Base-by-base conservation (phyloP, 2,888 invertebrate genomes). In the Nemurella pictetii region DNA sequence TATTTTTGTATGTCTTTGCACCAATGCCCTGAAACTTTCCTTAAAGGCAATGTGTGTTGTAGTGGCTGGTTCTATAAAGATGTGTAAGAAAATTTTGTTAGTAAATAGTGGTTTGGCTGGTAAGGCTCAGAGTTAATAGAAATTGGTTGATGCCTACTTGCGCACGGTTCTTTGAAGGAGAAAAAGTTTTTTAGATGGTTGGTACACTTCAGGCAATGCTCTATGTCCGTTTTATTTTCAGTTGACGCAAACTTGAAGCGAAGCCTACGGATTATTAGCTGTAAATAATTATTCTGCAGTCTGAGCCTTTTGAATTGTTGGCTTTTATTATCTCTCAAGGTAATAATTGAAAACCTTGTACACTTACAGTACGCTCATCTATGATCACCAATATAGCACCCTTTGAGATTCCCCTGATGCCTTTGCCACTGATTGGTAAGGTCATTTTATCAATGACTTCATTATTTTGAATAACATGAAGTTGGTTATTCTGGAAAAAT, bases 171-270 rank as follows among this genome's bases (percentile, higher is more conserved):
- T 30, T 73, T 30, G 12, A 80, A 28, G n/a, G 28, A n/a, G 5
- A 84, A 80, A 9, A 73, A 78, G 0, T 29, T 55, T 26, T 80
- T n/a, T 72, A 84, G 25, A 9, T 26, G n/a, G 0, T 32, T 25
- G 3, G 32, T 73, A 80, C 84, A 84, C 1, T 36, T 72, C 29
- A 72, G 29, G 29, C 80, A 84, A 29, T 80, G 78, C 55, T 20
- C 27, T 28, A 25, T 26, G 26, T 72, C 74, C 30, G 84, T 36
- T 0, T 26, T 30, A n/a, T 29, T 55, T 27, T 84, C 84, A 36
- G 29, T 55, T 4, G 80, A 25, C 12, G 78, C n/a, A 84, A 84
- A 84, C 28, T 84, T 84, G 0, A 84, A 72, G 12, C 84, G 84
- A 55, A 84, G 74, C 35, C 84, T 28, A 5, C 84, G 80, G 2